Evolutionary conservation across 2,797 vertebrate genomes (phyloP).

Genomic region (Eutrigla gurnardus): DNA sequence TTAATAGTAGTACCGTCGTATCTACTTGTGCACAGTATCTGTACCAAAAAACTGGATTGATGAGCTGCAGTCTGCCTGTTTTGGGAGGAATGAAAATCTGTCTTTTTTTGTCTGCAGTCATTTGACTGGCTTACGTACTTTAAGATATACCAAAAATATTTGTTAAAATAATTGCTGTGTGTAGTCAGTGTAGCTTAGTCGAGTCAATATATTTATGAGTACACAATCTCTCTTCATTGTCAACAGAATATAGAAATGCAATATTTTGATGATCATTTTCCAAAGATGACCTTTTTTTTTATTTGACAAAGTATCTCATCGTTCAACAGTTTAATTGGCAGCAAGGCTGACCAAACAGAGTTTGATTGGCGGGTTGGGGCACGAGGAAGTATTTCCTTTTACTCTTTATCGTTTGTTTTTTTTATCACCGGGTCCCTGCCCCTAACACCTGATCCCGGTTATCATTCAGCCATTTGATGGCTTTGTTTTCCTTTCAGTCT

Average conservation of each 20-base stretch:
- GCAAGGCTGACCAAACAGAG: constrained; percentile 83
- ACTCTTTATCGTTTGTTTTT: constrained; percentile 35
- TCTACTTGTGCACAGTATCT: constrained; percentile 91
- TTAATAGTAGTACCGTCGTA: constrained; percentile 80
- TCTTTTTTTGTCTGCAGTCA: constrained; percentile 78
- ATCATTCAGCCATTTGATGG: constrained; percentile 63
- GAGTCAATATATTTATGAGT: constrained; percentile 89
- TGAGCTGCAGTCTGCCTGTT: constrained; percentile 86
- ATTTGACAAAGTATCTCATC: constrained; percentile 69
- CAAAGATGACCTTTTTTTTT: constrained; percentile 81
- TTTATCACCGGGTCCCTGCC: constrained; percentile 55
- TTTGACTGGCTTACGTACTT: constrained; percentile 81
- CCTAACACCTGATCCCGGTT: constrained; percentile 51
- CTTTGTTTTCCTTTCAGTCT: constrained; percentile 61
- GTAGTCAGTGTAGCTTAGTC: constrained; percentile 86
- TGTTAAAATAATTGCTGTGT: constrained; percentile 87
- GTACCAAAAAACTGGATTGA: constrained; percentile 90
- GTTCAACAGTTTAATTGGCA: constrained; percentile 78
- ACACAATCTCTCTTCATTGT: constrained; percentile 82
- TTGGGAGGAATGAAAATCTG: constrained; percentile 79
- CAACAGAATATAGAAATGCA: constrained; percentile 88
- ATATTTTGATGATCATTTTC: constrained; percentile 89
- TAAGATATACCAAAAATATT: constrained; percentile 92
- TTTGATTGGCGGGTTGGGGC: constrained; percentile 44
- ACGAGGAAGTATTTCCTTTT: constrained; percentile 55